phyloP scores from a whole-genome alignment of 2,888 invertebrate species.

The Apotomis betuletana region DNA sequence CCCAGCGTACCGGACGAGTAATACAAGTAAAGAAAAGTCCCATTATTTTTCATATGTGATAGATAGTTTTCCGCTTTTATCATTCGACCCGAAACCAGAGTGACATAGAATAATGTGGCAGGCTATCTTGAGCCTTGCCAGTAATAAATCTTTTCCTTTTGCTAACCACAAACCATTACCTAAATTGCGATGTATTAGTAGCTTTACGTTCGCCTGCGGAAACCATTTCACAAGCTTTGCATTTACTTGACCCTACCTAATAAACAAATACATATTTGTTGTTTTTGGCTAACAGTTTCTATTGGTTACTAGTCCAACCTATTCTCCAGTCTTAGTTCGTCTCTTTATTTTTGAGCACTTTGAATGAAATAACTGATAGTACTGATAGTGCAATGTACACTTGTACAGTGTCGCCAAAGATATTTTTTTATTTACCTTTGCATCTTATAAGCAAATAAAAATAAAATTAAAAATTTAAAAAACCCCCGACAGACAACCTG shows the following conservation, averaged over 20 bases:
- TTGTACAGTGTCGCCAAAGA: too few species aligned
- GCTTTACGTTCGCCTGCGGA: slow-evolving; percentile 18
- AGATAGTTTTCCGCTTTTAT: slow-evolving; percentile 35
- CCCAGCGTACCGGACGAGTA: too few species aligned
- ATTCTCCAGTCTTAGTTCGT: too few species aligned
- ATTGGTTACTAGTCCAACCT: too few species aligned
- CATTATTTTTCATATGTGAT: slow-evolving; percentile 19
- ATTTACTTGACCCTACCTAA: neutral
- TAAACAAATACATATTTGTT: neutral
- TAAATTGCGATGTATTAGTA: slow-evolving; percentile 40
- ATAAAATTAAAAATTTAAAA: too few species aligned
- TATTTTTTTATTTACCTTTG: too few species aligned
- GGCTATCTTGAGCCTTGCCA: slow-evolving; percentile 37
- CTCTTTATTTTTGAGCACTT: too few species aligned
- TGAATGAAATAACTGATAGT: too few species aligned
- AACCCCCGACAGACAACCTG: too few species aligned
- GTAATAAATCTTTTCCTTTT: slow-evolving; percentile 40
- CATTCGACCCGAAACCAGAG: slow-evolving; percentile 34
- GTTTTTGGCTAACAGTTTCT: too few species aligned
- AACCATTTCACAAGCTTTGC: slow-evolving; percentile 3
- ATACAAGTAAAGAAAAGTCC: neutral
- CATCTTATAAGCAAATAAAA: too few species aligned
- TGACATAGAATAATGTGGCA: slow-evolving; percentile 41
- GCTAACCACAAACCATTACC: slow-evolving; percentile 42
- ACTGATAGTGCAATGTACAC: too few species aligned